These are phyloP conservation scores for Salvelinus namaycush DNA, from an alignment of 2,113 vertebrate species.

Conservation along the genomic window DNA sequence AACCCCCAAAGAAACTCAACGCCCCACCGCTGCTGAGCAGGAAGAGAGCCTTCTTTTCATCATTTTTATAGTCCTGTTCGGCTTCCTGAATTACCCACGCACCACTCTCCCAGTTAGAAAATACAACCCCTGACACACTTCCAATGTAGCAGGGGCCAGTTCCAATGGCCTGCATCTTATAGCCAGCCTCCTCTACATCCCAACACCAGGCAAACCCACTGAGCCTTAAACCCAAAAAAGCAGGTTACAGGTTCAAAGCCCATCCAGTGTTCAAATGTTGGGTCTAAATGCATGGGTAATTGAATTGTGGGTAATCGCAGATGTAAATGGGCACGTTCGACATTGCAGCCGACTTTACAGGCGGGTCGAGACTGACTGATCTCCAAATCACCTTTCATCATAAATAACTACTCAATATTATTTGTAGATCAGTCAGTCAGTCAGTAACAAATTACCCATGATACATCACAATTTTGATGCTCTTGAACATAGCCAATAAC, in stretches of 20 bases:
- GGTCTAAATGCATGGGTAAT: too few species aligned
- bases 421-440: too few species aligned
- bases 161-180: slow-evolving; percentile 39
- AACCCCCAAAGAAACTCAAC: slow-evolving; percentile 28
- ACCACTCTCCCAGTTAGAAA: slow-evolving; percentile 46
- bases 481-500: too few species aligned
- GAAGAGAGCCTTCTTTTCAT: slow-evolving; percentile 71
- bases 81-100: slow-evolving; percentile 63
- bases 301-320: too few species aligned
- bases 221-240: neutral
- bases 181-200: slow-evolving; percentile 28
- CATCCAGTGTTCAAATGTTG: too few species aligned
- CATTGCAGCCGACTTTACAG: too few species aligned
- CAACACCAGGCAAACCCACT: slow-evolving; percentile 39
- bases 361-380: too few species aligned
- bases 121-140: slow-evolving; percentile 44
- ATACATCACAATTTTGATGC: too few species aligned
- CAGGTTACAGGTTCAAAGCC: neutral
- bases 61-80: slow-evolving; percentile 65
- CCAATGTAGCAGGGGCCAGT: slow-evolving; percentile 34
- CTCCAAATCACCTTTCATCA: too few species aligned
- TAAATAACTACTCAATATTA: too few species aligned
- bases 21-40: slow-evolving; percentile 41
- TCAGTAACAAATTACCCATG: too few species aligned
- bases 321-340: too few species aligned